Base-by-base conservation (phyloP, 2,797 vertebrate species). In the Enteromius treurensis region DNA sequence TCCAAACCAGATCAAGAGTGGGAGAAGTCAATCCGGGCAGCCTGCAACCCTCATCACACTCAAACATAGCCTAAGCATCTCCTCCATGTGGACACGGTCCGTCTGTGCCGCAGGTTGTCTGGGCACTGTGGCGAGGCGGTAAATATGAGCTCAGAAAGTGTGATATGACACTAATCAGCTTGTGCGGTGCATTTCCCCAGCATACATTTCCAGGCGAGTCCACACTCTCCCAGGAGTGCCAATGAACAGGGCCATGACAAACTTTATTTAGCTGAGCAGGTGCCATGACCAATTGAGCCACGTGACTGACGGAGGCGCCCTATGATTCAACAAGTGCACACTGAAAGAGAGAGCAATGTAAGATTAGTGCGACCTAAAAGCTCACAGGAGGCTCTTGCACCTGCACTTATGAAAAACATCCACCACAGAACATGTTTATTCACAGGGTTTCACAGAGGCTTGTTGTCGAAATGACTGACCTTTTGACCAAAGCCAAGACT, bases 1-100 rank as follows among this genome's bases (percentile, higher is more conserved):
- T 91, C 93, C 89, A 71, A 90, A 93, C 92, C 89, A 92, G 91
- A 93, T 92, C 92, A 91, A 90, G 62, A 49, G 45, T 53, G 65
- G 65, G 70, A 70, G n/a, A 76, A 47, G 55, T 71, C 19, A 45
- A 80, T 81, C 82, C 65, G 83, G 91, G 91, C 92, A 92, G 91
- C 32, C 80, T 87, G 88, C 42, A 37, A 26, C 13, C 23, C n/a
- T 19, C 32, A 5, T 26, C 42, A 32, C 34, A 73, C 37, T 29
- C 23, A 80, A 67, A 68, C 10, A 74, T 19, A 37, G 29, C 23
- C 19, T 29, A 53, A 32, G 53, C 37, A 40, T 62, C 67, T 77
- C 23, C 17, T 70, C 21, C n/a, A 8, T 19, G 14, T 37, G 77
- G 78, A 40, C 51, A 62, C 6, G 23, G 68, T 79, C 49, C 40